Evolutionary conservation across 2,797 vertebrate genomes (phyloP), one percentile per base, ranked within the genome.

Genomic region (Phoebastria nigripes): DNA sequence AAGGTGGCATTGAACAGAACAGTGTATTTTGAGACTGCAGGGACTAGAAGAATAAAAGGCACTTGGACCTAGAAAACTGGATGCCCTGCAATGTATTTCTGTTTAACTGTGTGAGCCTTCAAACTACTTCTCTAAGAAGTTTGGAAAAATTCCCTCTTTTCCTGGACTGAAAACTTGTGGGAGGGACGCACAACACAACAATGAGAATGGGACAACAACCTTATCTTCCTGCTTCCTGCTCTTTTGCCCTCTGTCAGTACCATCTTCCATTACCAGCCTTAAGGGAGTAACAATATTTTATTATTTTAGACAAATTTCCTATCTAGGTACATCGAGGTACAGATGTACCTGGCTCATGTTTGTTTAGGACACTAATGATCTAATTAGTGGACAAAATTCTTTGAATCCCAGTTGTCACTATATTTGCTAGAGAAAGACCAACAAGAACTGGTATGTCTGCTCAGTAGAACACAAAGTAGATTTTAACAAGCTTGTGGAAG

Each of bases 161-260:
- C 19, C 8, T 67, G n/a, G 9, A 17, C 22, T 54, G 26, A 82
- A 77, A 39, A 18, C 18, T 41, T 42, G 4, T 2, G 12, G 5
- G 14, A 22, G 12, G 24, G 12, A 12, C 10, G 19, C 2, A 28
- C 12, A 2, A 33, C 0, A 1, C 2, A 4, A 49, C 2, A 5
- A 12, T 2, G 21, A 41, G 0, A 5, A 49, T 0, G 3, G 8
- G 7, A 28, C 6, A 70, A 26, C 14, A 24, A 35, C 15, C 8
- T 66, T 12, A 17, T 72, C 11, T 67, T 65, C 41, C 15, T 80
- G 12, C 21, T 79, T 85, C 11, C 13, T 65, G 14, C 4, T 52
- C 5, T 82, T 56, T 84, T 76, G 8, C 1, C 17, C 7, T 79
- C 29, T 92, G 24, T 15, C 35, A 31, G 7, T 37, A 54, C 5